Evolutionary conservation across 1,140 invertebrate species (phyloP).

Genomic region (Protaetia brevitarsis): DNA sequence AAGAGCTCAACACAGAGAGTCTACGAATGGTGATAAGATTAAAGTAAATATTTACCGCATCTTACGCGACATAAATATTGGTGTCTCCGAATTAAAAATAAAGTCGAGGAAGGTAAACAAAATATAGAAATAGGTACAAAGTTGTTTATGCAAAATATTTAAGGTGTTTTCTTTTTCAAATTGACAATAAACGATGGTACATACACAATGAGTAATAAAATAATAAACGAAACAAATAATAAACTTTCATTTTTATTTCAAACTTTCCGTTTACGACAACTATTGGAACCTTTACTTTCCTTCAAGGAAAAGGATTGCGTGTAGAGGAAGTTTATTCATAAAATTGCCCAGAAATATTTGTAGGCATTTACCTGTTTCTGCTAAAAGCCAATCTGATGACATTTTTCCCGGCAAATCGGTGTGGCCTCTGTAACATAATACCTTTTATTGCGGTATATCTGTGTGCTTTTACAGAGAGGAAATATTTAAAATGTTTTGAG

Average conservation of each 20-base stretch:
- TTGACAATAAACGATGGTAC: background rate
- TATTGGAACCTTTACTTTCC: background rate
- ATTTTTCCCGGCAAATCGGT: background rate
- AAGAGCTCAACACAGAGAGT: background rate
- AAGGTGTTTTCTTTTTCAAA: background rate
- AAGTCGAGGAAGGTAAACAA: background rate
- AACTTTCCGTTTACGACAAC: background rate
- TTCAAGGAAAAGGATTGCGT: background rate
- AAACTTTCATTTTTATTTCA: no score
- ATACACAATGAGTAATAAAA: background rate
- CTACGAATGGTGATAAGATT: background rate
- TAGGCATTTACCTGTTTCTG: background rate
- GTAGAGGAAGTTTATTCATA: background rate
- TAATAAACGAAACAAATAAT: background rate
- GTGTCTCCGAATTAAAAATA: background rate
- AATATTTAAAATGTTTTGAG: constrained; percentile 2
- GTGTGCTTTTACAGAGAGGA: background rate
- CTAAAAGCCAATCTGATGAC: background rate
- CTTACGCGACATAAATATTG: background rate
- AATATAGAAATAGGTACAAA: background rate
- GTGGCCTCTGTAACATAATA: constrained; percentile 1
- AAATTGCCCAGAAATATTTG: background rate
- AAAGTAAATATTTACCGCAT: background rate
- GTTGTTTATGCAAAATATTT: background rate
- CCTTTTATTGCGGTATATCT: background rate